Evolutionary conservation across 2,113 vertebrate genomes (phyloP).

Genomic region (Toxotes jaculatrix): DNA sequence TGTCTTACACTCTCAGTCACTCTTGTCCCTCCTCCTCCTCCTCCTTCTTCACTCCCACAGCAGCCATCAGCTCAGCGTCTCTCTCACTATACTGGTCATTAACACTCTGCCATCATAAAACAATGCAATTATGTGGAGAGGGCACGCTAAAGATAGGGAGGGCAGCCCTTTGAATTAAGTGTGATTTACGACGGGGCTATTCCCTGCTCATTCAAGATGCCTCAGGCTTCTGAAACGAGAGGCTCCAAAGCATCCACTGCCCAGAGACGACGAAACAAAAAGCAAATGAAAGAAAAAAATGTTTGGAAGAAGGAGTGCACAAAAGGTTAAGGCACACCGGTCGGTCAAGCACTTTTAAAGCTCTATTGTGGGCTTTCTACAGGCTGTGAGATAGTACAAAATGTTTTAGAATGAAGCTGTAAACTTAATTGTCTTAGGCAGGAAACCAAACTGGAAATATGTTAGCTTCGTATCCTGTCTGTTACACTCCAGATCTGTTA

Average conservation of each 20-base stretch:
- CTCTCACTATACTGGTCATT: constrained; percentile 76
- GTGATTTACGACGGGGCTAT: constrained; percentile 78
- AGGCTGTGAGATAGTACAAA: constrained; percentile 25
- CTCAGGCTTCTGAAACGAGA: constrained; percentile 62
- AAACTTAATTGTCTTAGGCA: constrained; percentile 38
- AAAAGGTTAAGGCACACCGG: constrained; percentile 58
- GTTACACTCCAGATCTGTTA: neutral
- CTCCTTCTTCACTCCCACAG: constrained; percentile 37
- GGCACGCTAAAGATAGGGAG: constrained; percentile 68
- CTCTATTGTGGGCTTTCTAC: constrained; percentile 44
- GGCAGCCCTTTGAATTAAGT: constrained; percentile 60
- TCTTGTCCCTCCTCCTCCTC: constrained; percentile 43
- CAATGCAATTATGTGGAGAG: constrained; percentile 77
- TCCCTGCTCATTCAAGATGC: constrained; percentile 70
- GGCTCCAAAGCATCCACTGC: constrained; percentile 38
- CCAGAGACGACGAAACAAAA: constrained; percentile 54
- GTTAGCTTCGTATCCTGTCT: neutral
- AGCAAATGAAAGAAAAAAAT: constrained; percentile 53
- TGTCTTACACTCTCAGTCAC: constrained; percentile 62
- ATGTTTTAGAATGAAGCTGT: constrained; percentile 50
- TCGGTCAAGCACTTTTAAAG: constrained; percentile 60
- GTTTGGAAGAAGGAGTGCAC: constrained; percentile 59
- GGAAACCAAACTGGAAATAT: constrained; percentile 35
- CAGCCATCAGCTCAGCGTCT: constrained; percentile 54
- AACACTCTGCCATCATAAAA: constrained; percentile 84